These are phyloP conservation scores for Coilia nasus DNA, from an alignment of 2,797 vertebrate genomes.

Conservation along the genomic window DNA sequence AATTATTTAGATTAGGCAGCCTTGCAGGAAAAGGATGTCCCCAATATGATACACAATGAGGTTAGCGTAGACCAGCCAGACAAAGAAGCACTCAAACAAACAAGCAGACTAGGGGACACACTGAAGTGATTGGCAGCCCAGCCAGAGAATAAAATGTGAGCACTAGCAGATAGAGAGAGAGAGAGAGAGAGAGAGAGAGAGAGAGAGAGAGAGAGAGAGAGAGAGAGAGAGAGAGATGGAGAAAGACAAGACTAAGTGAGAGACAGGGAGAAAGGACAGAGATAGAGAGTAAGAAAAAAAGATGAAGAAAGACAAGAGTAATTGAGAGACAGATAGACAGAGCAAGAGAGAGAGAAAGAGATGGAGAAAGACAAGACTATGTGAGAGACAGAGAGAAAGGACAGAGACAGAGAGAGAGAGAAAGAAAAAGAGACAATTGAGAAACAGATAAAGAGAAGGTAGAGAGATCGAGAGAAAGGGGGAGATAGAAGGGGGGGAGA, in stretches of 20 bases:
- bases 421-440: not conserved
- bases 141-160: not conserved
- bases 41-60: not conserved
- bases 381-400: conserved; percentile 51
- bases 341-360: conserved; percentile 44
- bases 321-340: conserved; percentile 53
- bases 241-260: conserved; percentile 20
- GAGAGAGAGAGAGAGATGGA: conserved; percentile 28
- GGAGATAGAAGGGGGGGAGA: too few species aligned
- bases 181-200: conserved; percentile 38
- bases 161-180: not conserved
- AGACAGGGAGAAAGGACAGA: conserved; percentile 40
- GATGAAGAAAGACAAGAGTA: conserved; percentile 53
- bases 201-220: conserved; percentile 11
- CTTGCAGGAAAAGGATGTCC: not conserved
- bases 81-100: not conserved
- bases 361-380: conserved; percentile 52
- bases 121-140: not conserved
- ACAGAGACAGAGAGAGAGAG: not conserved
- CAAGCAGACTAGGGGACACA: not conserved
- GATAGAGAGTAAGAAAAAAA: too few species aligned
- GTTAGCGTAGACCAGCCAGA: not conserved
- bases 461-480: too few species aligned
- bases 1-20: not conserved
- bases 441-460: too few species aligned